Conservation (phyloP, 1,140 invertebrate genomes). For the Hydropsyche tenuis region DNA sequence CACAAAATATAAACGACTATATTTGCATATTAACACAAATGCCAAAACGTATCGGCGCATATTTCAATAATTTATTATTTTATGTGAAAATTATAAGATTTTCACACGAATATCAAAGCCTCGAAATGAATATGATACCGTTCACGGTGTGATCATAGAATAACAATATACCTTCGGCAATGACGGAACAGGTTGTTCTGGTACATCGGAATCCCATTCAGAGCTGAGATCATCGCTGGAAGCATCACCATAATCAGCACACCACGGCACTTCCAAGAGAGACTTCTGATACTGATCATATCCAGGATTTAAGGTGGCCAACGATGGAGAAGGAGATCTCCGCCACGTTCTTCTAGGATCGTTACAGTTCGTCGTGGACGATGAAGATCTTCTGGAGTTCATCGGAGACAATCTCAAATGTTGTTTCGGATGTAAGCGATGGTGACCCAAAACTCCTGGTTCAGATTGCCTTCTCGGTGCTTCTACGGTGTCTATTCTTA, state of each 20-base stretch:
- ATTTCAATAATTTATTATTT: no score
- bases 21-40: no score
- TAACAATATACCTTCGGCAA: conserved; percentile 53
- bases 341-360: conserved; percentile 55
- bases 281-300: conserved; percentile 81
- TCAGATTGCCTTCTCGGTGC: conserved; percentile 39
- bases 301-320: conserved; percentile 64
- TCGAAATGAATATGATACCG: no score
- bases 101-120: no score
- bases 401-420: conserved; percentile 30
- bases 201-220: conserved; percentile 86
- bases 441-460: conserved; percentile 27
- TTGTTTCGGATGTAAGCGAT: conserved; percentile 4
- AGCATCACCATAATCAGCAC: conserved; percentile 79
- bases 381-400: conserved; percentile 15
- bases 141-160: no score
- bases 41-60: no score
- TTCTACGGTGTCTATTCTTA: conserved; percentile 41
- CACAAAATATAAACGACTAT: no score
- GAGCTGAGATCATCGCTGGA: conserved; percentile 88
- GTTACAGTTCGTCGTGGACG: conserved; percentile 49
- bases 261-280: conserved; percentile 75
- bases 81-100: no score
- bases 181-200: conserved; percentile 59
- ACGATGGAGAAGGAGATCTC: conserved; percentile 58